Evolutionary conservation across 2,113 vertebrate species (phyloP), one percentile per base, ranked within the genome.

Genomic region (Dissostichus mawsoni): DNA sequence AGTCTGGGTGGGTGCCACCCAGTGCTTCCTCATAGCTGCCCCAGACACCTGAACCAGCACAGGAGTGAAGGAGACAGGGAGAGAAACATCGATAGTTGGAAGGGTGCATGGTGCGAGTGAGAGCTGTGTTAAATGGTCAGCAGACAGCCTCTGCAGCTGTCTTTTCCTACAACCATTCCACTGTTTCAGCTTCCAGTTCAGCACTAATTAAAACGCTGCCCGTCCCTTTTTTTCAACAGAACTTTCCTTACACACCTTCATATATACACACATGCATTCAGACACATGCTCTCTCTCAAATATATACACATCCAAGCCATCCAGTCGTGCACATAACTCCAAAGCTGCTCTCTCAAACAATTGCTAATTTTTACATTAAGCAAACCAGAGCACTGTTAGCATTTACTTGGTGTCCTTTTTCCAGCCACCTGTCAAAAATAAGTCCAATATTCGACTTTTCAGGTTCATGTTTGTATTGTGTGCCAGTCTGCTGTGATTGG

Each of bases 11-110:
- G 81, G 75, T 87, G 89, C 87, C 91, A 90, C 88, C 89, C 92
- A 89, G 74, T 57, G 79, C 87, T 90, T 85, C 80, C 86, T 80
- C 74, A 41, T 41, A 62, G 84, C 87, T 69, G 86, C 80, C 78
- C 84, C 67, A 87, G 85, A 92, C 93, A 93, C 92, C 92, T 93
- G 90, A 90, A 91, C 85, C 82, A 90, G 93, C 84, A 88, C 76
- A 55, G 74, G 64, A 84, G 53, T 11, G 18, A 66, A 84, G 63
- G 76, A 67, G 20, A 59, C 61, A 66, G 77, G 66, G 55, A 63
- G 79, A 57, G 67, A 76, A 50, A 57, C 44, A 16, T 55, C 69
- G 78, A 59, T 33, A 29, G 64, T 29, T 66, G 66, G 69, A 65
- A 33, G 68, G 55, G 41, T 51, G 78, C 71, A 55, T 3, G 56